Percentiles rank a stretch among this genome's conserved stretches.
Conservation (phyloP, 2,113 vertebrate species). For the Perca schrenkii region DNA sequence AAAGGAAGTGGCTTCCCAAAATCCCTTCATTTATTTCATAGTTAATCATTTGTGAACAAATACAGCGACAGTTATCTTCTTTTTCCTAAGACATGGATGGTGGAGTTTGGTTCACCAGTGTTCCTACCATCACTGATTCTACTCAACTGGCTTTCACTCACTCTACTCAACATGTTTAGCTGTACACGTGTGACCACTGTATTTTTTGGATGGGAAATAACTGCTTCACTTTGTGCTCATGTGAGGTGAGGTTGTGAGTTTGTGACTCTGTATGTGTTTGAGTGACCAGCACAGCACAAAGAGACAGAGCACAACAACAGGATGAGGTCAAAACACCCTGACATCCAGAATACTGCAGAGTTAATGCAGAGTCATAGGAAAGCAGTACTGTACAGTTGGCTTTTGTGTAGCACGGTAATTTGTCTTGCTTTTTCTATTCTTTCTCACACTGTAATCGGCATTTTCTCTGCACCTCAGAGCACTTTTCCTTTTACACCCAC, state of each 20-base stretch:
- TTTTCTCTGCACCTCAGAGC: slow-evolving; percentile 48
- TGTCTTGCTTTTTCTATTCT: slow-evolving; percentile 43
- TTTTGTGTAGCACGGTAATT: slow-evolving; percentile 39
- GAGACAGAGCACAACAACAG: background rate
- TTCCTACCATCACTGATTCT: background rate
- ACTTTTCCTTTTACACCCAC: slow-evolving; percentile 47
- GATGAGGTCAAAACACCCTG: slow-evolving; percentile 16
- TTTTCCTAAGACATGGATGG: background rate
- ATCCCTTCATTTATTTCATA: background rate
- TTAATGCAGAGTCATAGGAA: slow-evolving; percentile 48
- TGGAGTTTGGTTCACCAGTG: background rate
- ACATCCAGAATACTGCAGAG: slow-evolving; percentile 49
- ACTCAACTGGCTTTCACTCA: background rate
- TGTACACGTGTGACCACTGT: background rate
- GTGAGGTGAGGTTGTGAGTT: background rate
- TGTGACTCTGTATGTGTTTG: slow-evolving; percentile 6
- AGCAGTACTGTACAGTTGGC: slow-evolving; percentile 14
- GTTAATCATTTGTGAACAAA: background rate
- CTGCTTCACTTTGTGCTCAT: background rate
- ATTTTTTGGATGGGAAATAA: slow-evolving; percentile 12
- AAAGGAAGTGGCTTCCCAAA: background rate
- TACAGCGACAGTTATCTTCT: background rate
- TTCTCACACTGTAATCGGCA: slow-evolving; percentile 43
- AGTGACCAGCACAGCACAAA: slow-evolving; percentile 2
- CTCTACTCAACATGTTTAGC: slow-evolving; percentile 5